These are phyloP conservation scores for Moxostoma hubbsi DNA, from an alignment of 2,797 vertebrate genomes.

Conservation along the genomic window DNA sequence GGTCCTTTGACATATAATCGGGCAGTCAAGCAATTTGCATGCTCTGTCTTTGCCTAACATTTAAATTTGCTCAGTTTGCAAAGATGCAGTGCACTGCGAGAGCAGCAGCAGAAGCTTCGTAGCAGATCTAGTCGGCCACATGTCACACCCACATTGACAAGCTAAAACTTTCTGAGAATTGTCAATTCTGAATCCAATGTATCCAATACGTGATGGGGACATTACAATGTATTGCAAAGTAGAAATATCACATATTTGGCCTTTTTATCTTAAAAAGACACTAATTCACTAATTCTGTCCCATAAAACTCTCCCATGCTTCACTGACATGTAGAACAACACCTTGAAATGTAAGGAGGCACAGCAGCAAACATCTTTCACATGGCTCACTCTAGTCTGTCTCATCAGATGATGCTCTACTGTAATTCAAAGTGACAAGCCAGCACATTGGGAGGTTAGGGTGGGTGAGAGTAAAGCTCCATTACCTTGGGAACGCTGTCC, in stretches of 20 bases:
- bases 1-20: no score
- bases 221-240: not conserved
- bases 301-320: not conserved
- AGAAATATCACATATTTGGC: not conserved
- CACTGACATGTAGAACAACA: conserved; percentile 25
- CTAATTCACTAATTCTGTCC: not conserved
- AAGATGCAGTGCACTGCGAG: no score
- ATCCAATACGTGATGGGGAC: not conserved
- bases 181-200: no score
- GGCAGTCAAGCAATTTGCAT: no score
- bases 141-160: no score
- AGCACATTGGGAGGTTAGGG: conserved; percentile 21
- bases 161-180: no score
- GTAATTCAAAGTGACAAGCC: conserved; percentile 45
- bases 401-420: conserved; percentile 32
- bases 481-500: conserved; percentile 81
- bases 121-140: not conserved
- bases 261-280: not conserved
- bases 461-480: conserved; percentile 22
- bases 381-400: conserved; percentile 16
- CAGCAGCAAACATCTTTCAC: conserved; percentile 26
- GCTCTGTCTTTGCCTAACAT: no score
- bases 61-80: no score
- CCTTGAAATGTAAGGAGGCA: conserved; percentile 10
- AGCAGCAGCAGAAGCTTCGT: no score